These are phyloP conservation scores for Rattus rattus DNA, from an alignment of 2,113 vertebrate genomes.

Conservation along the genomic window DNA sequence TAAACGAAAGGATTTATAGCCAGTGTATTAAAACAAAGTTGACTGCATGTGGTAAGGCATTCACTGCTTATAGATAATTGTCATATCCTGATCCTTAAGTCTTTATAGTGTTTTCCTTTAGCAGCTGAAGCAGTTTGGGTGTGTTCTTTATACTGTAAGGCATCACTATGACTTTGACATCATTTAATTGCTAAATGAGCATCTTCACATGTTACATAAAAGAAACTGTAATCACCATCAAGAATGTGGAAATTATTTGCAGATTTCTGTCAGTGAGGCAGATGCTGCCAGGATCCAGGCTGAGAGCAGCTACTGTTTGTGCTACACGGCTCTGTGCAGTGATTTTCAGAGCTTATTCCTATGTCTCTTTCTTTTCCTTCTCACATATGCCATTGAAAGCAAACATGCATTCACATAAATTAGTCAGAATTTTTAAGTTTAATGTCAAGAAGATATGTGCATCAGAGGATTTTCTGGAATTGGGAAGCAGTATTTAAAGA, in stretches of 20 bases:
- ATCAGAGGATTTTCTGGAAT: neutral
- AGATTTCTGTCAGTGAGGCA: neutral
- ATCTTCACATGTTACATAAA: neutral
- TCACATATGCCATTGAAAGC: neutral
- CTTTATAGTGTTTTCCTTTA: neutral
- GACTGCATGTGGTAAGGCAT: neutral
- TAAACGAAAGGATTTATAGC: neutral
- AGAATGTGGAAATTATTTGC: neutral
- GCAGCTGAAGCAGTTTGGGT: neutral
- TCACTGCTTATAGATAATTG: neutral
- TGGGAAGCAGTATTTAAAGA: neutral
- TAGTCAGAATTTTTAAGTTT: neutral
- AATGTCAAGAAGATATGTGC: neutral
- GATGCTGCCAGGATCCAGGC: neutral
- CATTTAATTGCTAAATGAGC: neutral
- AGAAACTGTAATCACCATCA: neutral
- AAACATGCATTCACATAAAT: neutral
- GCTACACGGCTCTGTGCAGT: neutral
- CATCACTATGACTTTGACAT: neutral
- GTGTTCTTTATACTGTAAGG: neutral
- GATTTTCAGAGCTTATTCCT: neutral
- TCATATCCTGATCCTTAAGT: neutral
- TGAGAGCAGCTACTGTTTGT: neutral
- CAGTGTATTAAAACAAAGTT: neutral
- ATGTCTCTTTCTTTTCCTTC: neutral